A percentile compares a stretch with the other conserved stretches of the same genome.
Evolutionary conservation across 2,797 vertebrate species (phyloP).

Genomic region (Nannoperca obscura): DNA sequence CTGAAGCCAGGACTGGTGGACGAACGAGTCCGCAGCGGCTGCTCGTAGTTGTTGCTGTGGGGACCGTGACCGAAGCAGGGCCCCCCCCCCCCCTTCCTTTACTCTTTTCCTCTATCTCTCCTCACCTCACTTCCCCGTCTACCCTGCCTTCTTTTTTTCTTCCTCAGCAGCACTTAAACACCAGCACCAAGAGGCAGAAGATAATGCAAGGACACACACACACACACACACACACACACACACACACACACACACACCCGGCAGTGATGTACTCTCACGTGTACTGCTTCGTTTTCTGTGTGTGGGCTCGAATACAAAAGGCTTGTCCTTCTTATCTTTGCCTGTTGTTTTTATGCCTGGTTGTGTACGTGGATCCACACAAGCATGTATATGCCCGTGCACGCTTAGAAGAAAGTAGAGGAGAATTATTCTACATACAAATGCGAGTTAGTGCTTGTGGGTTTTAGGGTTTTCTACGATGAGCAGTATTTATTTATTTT

Average conservation of each 20-base stretch:
- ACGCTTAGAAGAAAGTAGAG: constrained; percentile 28
- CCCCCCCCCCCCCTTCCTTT: constrained; percentile 19
- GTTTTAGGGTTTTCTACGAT: constrained; percentile 49
- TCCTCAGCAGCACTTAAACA: constrained; percentile 57
- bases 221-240: constrained; percentile 53
- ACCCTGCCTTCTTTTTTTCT: constrained; percentile 9
- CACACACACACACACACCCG: constrained; percentile 40
- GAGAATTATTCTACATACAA: constrained; percentile 35
- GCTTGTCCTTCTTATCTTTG: constrained; percentile 58
- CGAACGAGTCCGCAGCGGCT: constrained; percentile 61
- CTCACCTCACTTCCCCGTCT: constrained; percentile 31
- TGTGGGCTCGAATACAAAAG: constrained; percentile 65
- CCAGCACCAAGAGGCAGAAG: constrained; percentile 58
- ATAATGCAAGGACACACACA: constrained; percentile 69
- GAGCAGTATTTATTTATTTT: constrained; percentile 7
- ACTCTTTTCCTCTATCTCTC: constrained; percentile 34
- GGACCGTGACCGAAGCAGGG: constrained; percentile 46
- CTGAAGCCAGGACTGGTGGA: constrained; percentile 44
- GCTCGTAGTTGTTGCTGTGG: constrained; percentile 57
- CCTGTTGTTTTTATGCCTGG: constrained; percentile 39
- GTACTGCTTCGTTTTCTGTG: constrained; percentile 50
- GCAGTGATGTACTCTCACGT: constrained; percentile 59
- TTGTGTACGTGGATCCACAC: constrained; percentile 4
- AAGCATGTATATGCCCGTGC: background rate
- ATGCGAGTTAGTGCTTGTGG: constrained; percentile 17